These are phyloP conservation scores for Passer domesticus DNA, from an alignment of 2,113 vertebrate genomes.

Conservation along the genomic window DNA sequence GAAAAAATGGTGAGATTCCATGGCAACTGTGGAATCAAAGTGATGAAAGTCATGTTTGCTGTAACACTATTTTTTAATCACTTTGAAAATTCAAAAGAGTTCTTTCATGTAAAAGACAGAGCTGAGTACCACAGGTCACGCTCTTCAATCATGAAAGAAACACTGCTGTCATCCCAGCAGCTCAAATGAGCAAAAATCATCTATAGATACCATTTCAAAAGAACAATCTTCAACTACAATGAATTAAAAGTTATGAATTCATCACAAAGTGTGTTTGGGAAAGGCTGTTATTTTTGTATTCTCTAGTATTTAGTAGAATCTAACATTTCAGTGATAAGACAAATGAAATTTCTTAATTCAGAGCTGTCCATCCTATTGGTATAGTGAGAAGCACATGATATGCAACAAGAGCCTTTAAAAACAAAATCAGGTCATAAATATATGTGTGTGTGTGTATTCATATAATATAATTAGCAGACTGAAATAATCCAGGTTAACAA, in stretches of 20 bases:
- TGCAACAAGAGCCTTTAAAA: not conserved
- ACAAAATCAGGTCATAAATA: conserved; percentile 42
- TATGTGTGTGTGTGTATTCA: not conserved
- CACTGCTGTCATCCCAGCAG: not conserved
- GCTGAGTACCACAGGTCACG: not conserved
- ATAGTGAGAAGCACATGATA: conserved; percentile 1
- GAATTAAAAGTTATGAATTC: not conserved
- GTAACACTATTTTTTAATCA: not conserved
- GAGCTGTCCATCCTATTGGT: not conserved
- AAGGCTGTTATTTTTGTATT: not conserved
- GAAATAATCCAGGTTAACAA: conserved; percentile 69
- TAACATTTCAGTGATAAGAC: not conserved
- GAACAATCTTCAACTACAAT: not conserved
- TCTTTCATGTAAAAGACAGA: not conserved
- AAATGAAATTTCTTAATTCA: not conserved
- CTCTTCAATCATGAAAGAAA: not conserved
- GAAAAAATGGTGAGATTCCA: not conserved
- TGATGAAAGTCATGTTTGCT: not conserved
- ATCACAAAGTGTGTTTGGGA: not conserved
- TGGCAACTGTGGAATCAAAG: not conserved
- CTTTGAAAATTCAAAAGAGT: not conserved
- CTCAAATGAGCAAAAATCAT: not conserved
- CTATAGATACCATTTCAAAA: not conserved
- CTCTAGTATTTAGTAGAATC: not conserved
- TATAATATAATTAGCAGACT: conserved; percentile 64